A percentile compares a stretch with the other conserved stretches of the same genome.
phyloP scores from a whole-genome alignment of 2,113 vertebrate species.

The Telmatochromis sp. region DNA sequence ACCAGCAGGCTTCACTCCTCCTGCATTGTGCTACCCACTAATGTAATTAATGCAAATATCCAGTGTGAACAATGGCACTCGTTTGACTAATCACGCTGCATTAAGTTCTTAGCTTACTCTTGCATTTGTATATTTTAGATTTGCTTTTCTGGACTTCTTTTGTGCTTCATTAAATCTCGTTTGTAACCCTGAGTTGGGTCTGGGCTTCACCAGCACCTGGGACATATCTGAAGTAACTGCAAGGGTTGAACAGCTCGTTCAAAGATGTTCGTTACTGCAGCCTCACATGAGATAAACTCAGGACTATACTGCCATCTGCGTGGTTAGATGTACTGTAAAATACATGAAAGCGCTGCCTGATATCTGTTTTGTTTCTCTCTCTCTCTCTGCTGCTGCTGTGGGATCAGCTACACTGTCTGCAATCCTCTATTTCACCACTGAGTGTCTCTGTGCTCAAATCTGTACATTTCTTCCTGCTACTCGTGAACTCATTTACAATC shows the following conservation, averaged over 20 bases:
- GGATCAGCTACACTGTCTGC: neutral
- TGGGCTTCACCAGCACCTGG: neutral
- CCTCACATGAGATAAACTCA: neutral
- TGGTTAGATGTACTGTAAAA: neutral
- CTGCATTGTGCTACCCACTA: neutral
- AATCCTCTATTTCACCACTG: constrained; percentile 45
- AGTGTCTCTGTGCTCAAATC: constrained; percentile 55
- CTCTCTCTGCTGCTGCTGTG: neutral
- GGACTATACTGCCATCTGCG: neutral
- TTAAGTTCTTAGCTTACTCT: neutral
- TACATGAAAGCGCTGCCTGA: neutral
- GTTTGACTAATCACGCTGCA: neutral
- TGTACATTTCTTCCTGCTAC: neutral
- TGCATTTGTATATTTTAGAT: neutral
- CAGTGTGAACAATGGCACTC: neutral
- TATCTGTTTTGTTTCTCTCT: neutral
- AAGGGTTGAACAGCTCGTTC: neutral
- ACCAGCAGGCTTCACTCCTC: neutral
- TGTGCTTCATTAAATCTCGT: neutral
- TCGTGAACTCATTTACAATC: neutral
- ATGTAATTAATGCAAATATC: neutral
- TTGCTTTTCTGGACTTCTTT: neutral
- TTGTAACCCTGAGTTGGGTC: neutral
- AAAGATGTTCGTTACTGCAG: neutral
- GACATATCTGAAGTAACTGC: neutral